Conservation (phyloP, 2,888 invertebrate genomes). For the Junonia oenone region DNA sequence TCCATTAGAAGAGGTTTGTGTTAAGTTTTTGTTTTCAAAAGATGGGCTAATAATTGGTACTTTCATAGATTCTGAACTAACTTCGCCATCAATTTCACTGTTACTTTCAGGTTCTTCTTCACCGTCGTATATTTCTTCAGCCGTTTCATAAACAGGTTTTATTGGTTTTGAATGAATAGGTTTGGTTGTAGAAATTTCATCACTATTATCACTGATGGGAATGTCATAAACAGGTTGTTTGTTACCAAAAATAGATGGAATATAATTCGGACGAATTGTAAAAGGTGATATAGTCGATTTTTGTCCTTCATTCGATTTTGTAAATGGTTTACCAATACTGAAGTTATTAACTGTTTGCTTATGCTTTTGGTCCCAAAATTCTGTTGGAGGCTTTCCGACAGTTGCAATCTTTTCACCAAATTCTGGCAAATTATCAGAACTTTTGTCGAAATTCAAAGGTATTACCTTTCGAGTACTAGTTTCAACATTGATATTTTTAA, state of each 20-base stretch:
- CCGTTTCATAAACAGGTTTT: slow-evolving; percentile 63
- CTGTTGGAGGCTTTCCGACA: slow-evolving; percentile 62
- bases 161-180: slow-evolving; percentile 36
- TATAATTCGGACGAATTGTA: slow-evolving; percentile 50
- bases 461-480: slow-evolving; percentile 63
- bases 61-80: slow-evolving; percentile 71
- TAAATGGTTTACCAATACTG: slow-evolving; percentile 60
- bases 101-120: slow-evolving; percentile 50
- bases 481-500: slow-evolving; percentile 57
- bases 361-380: slow-evolving; percentile 48
- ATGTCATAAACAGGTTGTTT: slow-evolving; percentile 69
- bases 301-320: slow-evolving; percentile 45
- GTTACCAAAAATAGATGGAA: slow-evolving; percentile 53
- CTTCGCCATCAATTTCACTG: slow-evolving; percentile 59
- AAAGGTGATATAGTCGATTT: slow-evolving; percentile 38
- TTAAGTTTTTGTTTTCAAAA: slow-evolving; percentile 40
- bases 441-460: slow-evolving; percentile 55
- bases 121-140: slow-evolving; percentile 69
- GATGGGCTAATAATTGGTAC: slow-evolving; percentile 64
- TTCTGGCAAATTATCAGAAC: slow-evolving; percentile 47
- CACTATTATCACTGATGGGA: slow-evolving; percentile 64
- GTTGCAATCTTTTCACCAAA: slow-evolving; percentile 65
- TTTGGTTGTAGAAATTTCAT: slow-evolving; percentile 54
- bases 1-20: neutral
- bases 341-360: slow-evolving; percentile 42